These are phyloP conservation scores for Dascyllus trimaculatus DNA, from an alignment of 2,113 vertebrate species.

Conservation along the genomic window DNA sequence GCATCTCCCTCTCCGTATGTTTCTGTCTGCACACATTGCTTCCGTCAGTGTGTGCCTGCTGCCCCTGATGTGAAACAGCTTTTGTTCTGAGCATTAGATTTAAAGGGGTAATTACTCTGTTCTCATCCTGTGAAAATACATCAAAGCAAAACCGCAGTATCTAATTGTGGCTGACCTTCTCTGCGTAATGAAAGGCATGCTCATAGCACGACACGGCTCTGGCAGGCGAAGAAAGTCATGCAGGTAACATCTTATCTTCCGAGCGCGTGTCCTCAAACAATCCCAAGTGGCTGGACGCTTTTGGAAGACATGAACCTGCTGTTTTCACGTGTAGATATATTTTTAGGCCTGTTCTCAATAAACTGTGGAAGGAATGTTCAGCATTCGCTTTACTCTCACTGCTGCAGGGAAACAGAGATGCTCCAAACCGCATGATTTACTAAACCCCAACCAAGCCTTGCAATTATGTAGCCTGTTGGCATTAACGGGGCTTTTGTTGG, in stretches of 20 bases:
- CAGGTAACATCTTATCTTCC: neutral
- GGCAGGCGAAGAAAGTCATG: conserved; percentile 37
- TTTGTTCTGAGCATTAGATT: conserved; percentile 53
- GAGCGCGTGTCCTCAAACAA: conserved; percentile 36
- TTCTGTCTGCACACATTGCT: neutral
- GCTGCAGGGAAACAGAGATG: conserved; percentile 56
- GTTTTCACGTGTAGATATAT: conserved; percentile 56
- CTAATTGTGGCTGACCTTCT: conserved; percentile 51
- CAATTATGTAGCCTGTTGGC: conserved; percentile 54
- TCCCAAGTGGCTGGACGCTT: neutral
- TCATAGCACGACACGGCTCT: conserved; percentile 23
- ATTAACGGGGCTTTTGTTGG: conserved; percentile 53
- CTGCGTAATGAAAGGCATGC: conserved; percentile 5
- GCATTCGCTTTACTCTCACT: conserved; percentile 54
- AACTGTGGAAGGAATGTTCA: conserved; percentile 53
- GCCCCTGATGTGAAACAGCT: conserved; percentile 63
- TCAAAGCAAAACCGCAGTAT: conserved; percentile 60
- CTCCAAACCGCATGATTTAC: conserved; percentile 50
- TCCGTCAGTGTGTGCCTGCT: conserved; percentile 10
- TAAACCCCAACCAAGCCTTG: conserved; percentile 36
- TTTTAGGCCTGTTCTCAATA: conserved; percentile 71
- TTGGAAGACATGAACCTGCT: neutral
- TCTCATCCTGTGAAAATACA: conserved; percentile 53
- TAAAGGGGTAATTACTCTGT: conserved; percentile 51
- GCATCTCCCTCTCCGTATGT: neutral